Evolutionary conservation across 2,113 vertebrate species (phyloP).

Genomic region (Ageneiosus marmoratus): DNA sequence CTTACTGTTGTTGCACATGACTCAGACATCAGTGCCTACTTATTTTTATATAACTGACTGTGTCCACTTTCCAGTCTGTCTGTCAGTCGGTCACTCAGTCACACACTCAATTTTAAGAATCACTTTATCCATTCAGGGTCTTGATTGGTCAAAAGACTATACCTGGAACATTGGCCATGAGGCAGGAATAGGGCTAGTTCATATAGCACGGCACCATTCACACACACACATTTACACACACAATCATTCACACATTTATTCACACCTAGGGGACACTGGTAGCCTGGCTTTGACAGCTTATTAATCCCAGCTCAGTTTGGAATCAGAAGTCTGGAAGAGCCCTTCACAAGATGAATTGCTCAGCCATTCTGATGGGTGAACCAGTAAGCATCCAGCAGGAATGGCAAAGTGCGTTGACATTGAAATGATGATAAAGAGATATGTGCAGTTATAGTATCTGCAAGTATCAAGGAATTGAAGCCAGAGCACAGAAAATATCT

Average conservation of each 20-base stretch:
- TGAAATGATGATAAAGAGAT: too few relatives aligned
- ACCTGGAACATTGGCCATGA: background rate
- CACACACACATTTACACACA: background rate
- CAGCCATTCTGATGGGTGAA: too few relatives aligned
- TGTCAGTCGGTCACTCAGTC: background rate
- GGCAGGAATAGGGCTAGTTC: background rate
- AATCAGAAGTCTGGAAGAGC: too few relatives aligned
- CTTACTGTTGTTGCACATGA: background rate
- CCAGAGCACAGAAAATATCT: too few relatives aligned
- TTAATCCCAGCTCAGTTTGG: too few relatives aligned
- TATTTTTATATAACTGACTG: slow-evolving; percentile 6
- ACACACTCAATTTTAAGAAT: background rate
- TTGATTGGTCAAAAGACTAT: background rate
- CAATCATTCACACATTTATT: background rate
- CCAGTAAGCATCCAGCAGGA: too few relatives aligned
- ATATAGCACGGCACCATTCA: background rate
- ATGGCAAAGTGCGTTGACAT: too few relatives aligned
- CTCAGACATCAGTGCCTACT: background rate
- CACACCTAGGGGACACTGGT: background rate
- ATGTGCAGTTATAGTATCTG: too few relatives aligned
- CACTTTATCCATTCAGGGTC: background rate
- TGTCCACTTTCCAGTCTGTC: background rate
- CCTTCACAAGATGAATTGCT: too few relatives aligned
- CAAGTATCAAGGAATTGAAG: too few relatives aligned
- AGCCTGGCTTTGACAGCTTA: too few relatives aligned